Evolutionary conservation across 2,888 invertebrate species (phyloP).

Genomic region (Cantharis rufa): DNA sequence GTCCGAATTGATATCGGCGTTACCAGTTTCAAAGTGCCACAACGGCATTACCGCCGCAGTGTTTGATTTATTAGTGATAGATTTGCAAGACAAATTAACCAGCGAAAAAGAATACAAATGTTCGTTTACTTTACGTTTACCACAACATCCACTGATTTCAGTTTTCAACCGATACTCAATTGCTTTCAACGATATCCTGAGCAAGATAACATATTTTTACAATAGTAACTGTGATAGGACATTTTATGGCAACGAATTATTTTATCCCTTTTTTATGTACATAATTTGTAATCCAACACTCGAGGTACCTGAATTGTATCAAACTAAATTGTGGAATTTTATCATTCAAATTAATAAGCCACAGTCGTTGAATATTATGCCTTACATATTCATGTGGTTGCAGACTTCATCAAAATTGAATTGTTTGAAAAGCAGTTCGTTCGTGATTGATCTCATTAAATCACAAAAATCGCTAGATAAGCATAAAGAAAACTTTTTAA

Average conservation of each 20-base stretch:
- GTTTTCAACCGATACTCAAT: constrained; percentile 65
- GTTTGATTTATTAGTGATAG: constrained; percentile 61
- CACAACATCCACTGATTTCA: constrained; percentile 73
- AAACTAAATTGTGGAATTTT: constrained; percentile 60
- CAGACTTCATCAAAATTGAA: constrained; percentile 35
- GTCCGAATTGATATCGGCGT: constrained; percentile 66
- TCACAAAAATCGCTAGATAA: constrained; percentile 37
- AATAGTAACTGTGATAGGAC: constrained; percentile 48
- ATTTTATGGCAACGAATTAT: constrained; percentile 63
- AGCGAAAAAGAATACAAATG: constrained; percentile 57
- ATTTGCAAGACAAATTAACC: constrained; percentile 56
- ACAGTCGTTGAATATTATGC: constrained; percentile 22
- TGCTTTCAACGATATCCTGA: constrained; percentile 66
- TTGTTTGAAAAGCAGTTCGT: constrained; percentile 34
- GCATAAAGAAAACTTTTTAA: constrained; percentile 43
- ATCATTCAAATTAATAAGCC: constrained; percentile 45
- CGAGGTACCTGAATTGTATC: constrained; percentile 51
- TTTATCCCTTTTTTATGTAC: constrained; percentile 71
- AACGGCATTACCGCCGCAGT: constrained; percentile 63
- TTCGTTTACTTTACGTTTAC: constrained; percentile 61
- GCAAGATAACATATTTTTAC: constrained; percentile 59
- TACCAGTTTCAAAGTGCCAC: constrained; percentile 61
- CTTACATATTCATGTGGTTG: constrained; percentile 28
- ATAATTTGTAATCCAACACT: constrained; percentile 65
- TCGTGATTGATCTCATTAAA: constrained; percentile 43